Conservation (phyloP, 2,888 invertebrate genomes). For the Theodoxus fluviatilis region DNA sequence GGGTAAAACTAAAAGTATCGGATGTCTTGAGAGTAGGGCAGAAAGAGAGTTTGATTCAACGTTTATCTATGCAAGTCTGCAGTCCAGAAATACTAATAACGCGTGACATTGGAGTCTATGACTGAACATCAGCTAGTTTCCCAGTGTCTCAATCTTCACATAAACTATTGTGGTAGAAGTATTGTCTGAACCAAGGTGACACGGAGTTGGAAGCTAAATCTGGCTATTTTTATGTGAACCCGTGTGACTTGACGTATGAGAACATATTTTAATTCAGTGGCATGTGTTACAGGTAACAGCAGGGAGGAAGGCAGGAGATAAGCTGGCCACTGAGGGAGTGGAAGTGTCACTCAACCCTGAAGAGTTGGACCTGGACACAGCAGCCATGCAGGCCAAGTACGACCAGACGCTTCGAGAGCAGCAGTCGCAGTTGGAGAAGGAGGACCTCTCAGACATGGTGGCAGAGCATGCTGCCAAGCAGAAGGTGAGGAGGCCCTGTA, state of each 20-base stretch:
- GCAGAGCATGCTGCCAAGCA: constrained; percentile 97
- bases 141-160: too few species aligned
- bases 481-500: constrained; percentile 72
- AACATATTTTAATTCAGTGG: not conserved
- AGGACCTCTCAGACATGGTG: constrained; percentile 97
- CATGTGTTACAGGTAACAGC: constrained; percentile 28
- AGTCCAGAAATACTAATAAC: too few species aligned
- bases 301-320: constrained; percentile 50
- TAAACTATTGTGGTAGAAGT: too few species aligned
- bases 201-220: too few species aligned
- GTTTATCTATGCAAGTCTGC: too few species aligned
- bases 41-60: too few species aligned
- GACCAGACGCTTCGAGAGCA: constrained; percentile 95
- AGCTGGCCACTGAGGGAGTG: constrained; percentile 69
- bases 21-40: too few species aligned
- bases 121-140: too few species aligned
- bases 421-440: constrained; percentile 85
- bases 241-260: not conserved
- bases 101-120: too few species aligned
- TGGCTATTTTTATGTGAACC: too few species aligned
- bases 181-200: too few species aligned
- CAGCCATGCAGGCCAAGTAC: constrained; percentile 85
- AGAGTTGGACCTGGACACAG: constrained; percentile 93
- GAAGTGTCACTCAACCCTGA: constrained; percentile 97
- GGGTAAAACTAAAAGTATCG: too few species aligned